phyloP scores from a whole-genome alignment of 2,888 invertebrate species.

The Pyrgus malvae region DNA sequence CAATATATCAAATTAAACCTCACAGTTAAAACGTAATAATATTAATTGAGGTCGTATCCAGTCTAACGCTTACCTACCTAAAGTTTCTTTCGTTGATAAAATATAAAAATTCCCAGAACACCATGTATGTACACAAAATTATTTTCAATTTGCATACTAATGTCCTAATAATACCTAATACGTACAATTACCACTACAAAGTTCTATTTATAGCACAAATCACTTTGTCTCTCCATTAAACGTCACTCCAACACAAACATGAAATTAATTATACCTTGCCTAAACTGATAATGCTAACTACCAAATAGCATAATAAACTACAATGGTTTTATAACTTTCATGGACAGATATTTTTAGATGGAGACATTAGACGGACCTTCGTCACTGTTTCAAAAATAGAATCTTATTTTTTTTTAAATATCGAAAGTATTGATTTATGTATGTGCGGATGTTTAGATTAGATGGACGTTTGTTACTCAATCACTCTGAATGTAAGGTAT shows the following conservation, averaged over 20 bases:
- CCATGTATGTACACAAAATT: background rate
- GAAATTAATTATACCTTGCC: conserved; percentile 1
- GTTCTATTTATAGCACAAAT: background rate
- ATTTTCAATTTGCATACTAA: background rate
- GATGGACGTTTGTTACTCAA: too few species aligned
- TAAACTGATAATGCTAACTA: background rate
- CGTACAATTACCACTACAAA: background rate
- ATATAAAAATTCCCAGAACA: too few species aligned
- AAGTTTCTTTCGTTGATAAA: too few species aligned
- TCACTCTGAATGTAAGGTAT: too few species aligned
- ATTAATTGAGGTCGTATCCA: too few species aligned
- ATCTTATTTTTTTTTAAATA: too few species aligned
- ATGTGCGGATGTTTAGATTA: too few species aligned
- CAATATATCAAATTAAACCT: too few species aligned
- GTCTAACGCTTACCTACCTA: too few species aligned
- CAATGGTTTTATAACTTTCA: background rate
- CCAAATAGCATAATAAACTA: background rate
- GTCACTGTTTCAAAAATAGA: background rate
- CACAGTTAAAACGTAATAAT: too few species aligned
- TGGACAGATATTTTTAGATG: background rate
- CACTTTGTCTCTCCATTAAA: background rate
- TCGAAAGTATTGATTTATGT: too few species aligned
- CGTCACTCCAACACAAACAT: background rate
- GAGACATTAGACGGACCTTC: background rate
- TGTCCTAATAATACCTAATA: background rate